phyloP scores from a whole-genome alignment of 2,888 invertebrate species.

The Mycalesis mineus region DNA sequence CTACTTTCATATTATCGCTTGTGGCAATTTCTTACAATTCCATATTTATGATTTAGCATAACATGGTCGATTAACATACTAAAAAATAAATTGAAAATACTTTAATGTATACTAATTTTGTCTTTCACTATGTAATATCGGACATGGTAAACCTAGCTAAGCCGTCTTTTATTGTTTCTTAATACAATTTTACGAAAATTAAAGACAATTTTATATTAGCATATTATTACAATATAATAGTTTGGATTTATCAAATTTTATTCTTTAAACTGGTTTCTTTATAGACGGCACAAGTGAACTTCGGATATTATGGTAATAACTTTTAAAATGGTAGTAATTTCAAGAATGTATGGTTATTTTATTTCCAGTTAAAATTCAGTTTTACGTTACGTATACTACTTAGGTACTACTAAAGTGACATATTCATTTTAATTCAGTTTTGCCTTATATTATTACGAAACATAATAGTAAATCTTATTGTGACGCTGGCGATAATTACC shows the following conservation, averaged over 20 bases:
- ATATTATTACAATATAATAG: conserved; percentile 5
- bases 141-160: neutral
- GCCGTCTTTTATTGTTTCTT: conserved; percentile 6
- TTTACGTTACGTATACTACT: neutral
- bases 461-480: no score
- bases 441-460: no score
- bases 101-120: no score
- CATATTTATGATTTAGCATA: no score
- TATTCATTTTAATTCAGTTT: no score
- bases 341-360: neutral
- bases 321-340: neutral
- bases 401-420: no score
- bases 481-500: no score
- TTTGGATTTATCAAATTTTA: neutral
- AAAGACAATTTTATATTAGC: conserved; percentile 5
- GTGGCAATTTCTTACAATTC: no score
- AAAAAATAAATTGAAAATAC: no score
- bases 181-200: conserved; percentile 1
- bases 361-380: neutral
- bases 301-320: neutral
- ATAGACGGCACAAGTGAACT: neutral
- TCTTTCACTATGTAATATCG: neutral
- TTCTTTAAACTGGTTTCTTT: neutral
- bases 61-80: no score
- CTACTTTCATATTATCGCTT: no score